Evolutionary conservation across 2,888 invertebrate genomes (phyloP).

Genomic region (Strigamia crassipes): DNA sequence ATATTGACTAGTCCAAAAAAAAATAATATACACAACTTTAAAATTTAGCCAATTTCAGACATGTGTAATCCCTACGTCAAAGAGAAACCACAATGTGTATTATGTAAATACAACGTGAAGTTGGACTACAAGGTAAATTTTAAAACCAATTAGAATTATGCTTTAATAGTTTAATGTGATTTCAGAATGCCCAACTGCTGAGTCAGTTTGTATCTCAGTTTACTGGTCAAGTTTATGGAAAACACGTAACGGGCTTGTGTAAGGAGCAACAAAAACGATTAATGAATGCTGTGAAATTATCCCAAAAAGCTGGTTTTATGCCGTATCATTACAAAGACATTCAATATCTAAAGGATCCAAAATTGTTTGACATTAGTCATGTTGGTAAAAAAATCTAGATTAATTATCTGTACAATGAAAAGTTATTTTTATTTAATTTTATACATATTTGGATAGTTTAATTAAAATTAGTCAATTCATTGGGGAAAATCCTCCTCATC

Average conservation of each 20-base stretch:
- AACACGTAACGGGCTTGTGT: slow-evolving; percentile 93
- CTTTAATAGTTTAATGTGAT: not conserved
- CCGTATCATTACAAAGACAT: slow-evolving; percentile 78
- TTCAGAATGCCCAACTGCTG: slow-evolving; percentile 76
- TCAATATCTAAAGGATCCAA: slow-evolving; percentile 81
- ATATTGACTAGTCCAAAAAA: not conserved
- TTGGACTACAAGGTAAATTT: slow-evolving; percentile 75
- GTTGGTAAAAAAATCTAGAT: not conserved
- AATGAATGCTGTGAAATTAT: slow-evolving; percentile 73
- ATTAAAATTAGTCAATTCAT: not conserved
- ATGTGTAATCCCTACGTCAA: slow-evolving; percentile 74
- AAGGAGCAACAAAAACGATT: slow-evolving; percentile 75
- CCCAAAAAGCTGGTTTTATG: slow-evolving; percentile 81
- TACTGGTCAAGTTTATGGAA: slow-evolving; percentile 88
- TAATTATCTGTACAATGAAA: not conserved
- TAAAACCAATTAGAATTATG: not conserved
- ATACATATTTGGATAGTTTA: not conserved
- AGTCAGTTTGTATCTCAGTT: slow-evolving; percentile 96
- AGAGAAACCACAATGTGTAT: slow-evolving; percentile 73
- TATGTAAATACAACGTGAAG: slow-evolving; percentile 80
- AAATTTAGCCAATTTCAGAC: slow-evolving; percentile 51
- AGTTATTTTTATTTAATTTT: not conserved
- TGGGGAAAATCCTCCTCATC: slow-evolving; percentile 46
- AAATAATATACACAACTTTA: not conserved
- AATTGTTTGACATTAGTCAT: slow-evolving; percentile 78